Percentiles rank a stretch among this genome's conserved stretches.
Evolutionary conservation across 1,140 invertebrate species (phyloP).

Genomic region (Drosophila subpulchrella): DNA sequence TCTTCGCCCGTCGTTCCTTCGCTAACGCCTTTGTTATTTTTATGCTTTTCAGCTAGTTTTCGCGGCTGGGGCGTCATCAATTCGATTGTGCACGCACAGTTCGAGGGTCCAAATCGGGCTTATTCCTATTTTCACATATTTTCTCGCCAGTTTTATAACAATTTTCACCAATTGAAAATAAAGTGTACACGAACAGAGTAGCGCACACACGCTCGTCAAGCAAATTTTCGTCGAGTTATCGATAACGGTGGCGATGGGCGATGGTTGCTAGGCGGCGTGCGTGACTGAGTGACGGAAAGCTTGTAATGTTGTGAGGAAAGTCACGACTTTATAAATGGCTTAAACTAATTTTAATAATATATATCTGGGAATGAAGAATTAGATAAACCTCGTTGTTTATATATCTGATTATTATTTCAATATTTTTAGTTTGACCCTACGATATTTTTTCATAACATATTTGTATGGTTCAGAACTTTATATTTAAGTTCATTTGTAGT

Average conservation of each 20-base stretch:
- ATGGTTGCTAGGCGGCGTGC: conserved; percentile 14
- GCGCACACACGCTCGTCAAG: conserved; percentile 56
- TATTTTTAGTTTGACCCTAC: no score
- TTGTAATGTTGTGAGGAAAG: neutral
- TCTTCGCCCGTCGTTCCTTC: conserved; percentile 31
- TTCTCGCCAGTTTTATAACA: conserved; percentile 65
- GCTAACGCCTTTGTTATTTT: conserved; percentile 72
- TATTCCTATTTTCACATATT: conserved; percentile 63
- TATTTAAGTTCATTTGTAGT: no score
- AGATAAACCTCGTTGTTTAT: neutral
- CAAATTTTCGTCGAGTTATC: conserved; percentile 54
- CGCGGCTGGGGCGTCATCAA: conserved; percentile 16
- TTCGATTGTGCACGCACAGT: conserved; percentile 20
- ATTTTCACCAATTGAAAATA: conserved; percentile 63
- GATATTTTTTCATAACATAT: no score
- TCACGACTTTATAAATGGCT: neutral
- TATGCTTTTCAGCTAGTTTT: conserved; percentile 35
- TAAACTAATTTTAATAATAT: neutral
- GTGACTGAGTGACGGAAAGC: neutral
- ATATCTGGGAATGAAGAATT: no score
- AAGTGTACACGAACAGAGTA: conserved; percentile 58
- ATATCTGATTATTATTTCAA: no score
- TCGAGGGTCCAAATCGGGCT: conserved; percentile 10
- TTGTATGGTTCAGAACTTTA: no score
- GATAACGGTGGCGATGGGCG: conserved; percentile 49